Evolutionary conservation across 92 coral and sea anemone genomes (phyloP), one percentile per base, ranked within the genome.

Genomic region (Parazoanthus atlanticus): DNA sequence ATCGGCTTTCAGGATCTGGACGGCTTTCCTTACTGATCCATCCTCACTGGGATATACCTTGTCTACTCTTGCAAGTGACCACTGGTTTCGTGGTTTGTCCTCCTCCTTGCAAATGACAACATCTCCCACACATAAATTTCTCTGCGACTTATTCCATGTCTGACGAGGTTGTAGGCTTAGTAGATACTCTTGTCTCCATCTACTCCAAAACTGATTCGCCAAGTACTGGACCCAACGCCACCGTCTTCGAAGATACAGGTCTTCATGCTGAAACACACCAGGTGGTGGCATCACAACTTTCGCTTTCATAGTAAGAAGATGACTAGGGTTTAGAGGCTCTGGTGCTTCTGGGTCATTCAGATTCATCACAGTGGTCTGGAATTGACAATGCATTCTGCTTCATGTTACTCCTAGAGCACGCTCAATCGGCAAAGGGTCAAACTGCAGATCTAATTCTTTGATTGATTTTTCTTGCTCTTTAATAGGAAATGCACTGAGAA

Each of bases 21-120:
- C n/a, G 64, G 76, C 85, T 83, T 77, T 90, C 31, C 86, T 28
- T 46, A 86, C 84, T 4, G 36, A 73, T 6, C 92, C 90, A 67
- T 90, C 87, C 19, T 79, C 87, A 80, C 92, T 86, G 17, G 82
- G 90, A 70, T 90, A 90, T 15, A 86, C 76, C 26, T 89, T 80
- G 33, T 77, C 52, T 30, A 76, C 85, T 40, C 73, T 89, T 13
- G 84, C 85, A 32, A 90, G 85, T 56, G 89, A 85, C 85, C 92
- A 89, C 85, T 85, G 79, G 80, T 77, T 85, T 33, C 71, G 75
- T 36, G 89, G 28, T 12, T 69, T 58, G 31, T 84, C 91, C 29
- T 79, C 77, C 70, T 88, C 88, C 30, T 86, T 90, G 52, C 72
- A 90, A 26, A 90, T 90, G 23, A 86, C 92, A 46, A 90, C 61